Base-by-base conservation (phyloP, 2,113 vertebrate species). In the Hippopotamus amphibius region DNA sequence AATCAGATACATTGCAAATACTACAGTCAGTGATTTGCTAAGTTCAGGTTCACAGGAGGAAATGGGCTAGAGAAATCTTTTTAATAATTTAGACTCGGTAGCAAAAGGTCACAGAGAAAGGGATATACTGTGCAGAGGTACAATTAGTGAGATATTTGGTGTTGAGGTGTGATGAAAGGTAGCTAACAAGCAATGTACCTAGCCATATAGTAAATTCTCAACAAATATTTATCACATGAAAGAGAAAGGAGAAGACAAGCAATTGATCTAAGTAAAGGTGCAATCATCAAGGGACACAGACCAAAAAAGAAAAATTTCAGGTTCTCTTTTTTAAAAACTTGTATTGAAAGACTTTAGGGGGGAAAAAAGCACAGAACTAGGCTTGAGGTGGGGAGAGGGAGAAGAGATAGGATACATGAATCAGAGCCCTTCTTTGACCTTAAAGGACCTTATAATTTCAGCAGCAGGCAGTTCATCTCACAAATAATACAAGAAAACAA, bases 401-500 rank as follows among this genome's bases (percentile, higher is more conserved):
- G 50, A 95, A 33, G 43, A 84, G 12, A 88, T 46, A 50, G 59
- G 57, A 85, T 46, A 33, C 8, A 80, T 61, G 48, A 97, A 86
- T 97, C 96, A 86, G 57, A 95, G 53, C 55, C 82, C 65, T 61
- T 92, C 50, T 61, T 71, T 97, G 93, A 96, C 95, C 96, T 96
- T 85, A 81, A 97, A 97, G 48, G 77, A 94, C 76, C 77, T 97
- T 95, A 43, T 88, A 97, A 97, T 97, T 91, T 94, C 84, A 66
- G n/a, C 66, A 96, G 90, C 91, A 93, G 71, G 41, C 81, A 94
- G 81, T 48, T 83, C 11, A 79, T 71, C 71, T 90, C 92, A 88
- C 76, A 66, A 96, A 97, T 95, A 97, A 97, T 95, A 82, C 53
- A 86, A 88, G 97, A 91, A 97, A 97, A 97, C 85, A 91, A 94